phyloP scores from a whole-genome alignment of 2,797 vertebrate species.

The Rallus crepitans region DNA sequence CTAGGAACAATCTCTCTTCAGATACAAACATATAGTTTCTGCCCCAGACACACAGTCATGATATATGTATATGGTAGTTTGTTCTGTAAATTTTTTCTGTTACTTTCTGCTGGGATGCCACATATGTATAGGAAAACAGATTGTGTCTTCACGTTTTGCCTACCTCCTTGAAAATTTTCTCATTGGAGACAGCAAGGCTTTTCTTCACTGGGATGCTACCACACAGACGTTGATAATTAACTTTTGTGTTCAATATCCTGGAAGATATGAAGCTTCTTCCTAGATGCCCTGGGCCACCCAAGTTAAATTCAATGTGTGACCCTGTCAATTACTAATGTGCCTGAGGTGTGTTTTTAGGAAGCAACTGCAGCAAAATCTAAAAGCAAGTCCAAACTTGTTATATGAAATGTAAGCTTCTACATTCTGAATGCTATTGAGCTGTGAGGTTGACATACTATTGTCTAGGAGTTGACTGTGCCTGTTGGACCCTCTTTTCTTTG shows the following conservation, averaged over 20 bases:
- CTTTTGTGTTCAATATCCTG: neutral
- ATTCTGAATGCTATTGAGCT: neutral
- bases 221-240: neutral
- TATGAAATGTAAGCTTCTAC: neutral
- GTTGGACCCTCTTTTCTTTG: neutral
- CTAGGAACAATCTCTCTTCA: neutral
- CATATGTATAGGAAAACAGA: neutral
- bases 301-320: neutral
- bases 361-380: neutral
- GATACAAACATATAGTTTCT: fast-evolving
- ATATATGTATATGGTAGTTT: neutral
- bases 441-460: neutral
- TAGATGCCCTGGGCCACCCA: neutral
- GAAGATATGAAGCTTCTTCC: neutral
- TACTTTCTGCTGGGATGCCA: neutral
- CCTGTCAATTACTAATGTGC: neutral
- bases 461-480: neutral
- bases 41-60: neutral
- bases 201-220: neutral
- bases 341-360: neutral
- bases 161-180: neutral
- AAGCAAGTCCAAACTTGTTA: neutral
- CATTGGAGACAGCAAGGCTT: neutral
- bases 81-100: neutral
- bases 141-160: neutral